These are phyloP conservation scores for Hemibagrus wyckioides DNA, from an alignment of 2,113 vertebrate genomes.

Conservation along the genomic window DNA sequence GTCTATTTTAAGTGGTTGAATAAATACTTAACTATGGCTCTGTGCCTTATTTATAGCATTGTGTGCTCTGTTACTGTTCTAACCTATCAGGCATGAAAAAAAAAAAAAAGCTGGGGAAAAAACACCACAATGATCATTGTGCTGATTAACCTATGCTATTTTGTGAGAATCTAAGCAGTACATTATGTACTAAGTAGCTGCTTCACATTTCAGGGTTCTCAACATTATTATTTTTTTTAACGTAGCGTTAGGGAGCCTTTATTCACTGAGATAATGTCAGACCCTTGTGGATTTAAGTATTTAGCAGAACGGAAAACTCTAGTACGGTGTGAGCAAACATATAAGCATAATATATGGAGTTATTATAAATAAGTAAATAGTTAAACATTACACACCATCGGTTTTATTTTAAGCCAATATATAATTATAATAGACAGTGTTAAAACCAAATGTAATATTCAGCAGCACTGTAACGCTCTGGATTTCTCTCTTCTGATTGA, in stretches of 20 bases:
- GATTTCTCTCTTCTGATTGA: neutral
- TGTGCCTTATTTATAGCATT: neutral
- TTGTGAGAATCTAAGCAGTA: neutral
- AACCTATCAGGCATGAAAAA: neutral
- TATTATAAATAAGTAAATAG: neutral
- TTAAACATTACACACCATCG: neutral
- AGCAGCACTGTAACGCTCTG: neutral
- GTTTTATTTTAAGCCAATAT: neutral
- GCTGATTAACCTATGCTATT: neutral
- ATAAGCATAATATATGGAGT: neutral
- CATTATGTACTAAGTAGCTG: neutral
- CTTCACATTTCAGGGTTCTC: neutral
- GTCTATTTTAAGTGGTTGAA: neutral
- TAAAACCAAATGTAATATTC: neutral
- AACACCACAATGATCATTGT: neutral
- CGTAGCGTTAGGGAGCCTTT: neutral
- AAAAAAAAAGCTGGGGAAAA: neutral
- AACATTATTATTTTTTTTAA: neutral
- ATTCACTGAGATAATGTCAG: neutral
- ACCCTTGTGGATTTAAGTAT: neutral
- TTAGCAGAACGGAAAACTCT: neutral
- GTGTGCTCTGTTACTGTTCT: neutral
- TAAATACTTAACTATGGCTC: neutral
- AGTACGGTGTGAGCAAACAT: neutral
- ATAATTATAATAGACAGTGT: neutral